Evolutionary conservation across 2,888 invertebrate species (phyloP), one percentile per base, ranked within the genome.

Genomic region (Aradus depressus): DNA sequence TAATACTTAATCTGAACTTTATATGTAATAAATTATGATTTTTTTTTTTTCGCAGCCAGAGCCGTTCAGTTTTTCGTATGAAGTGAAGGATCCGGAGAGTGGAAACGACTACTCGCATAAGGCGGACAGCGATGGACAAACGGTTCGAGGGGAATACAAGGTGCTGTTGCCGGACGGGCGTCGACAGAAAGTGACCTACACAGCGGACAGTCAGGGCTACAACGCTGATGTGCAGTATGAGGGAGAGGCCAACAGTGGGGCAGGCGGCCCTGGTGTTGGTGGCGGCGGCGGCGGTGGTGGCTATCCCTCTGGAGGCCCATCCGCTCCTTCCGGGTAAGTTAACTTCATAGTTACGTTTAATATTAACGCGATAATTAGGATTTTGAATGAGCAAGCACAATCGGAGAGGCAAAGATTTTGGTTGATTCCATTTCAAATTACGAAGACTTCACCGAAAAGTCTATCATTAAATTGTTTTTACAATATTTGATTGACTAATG

Each of bases 141-240:
- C 55, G 5, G 63, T 63, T 2, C 75, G 79, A 44, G 90, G 89
- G 19, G 87, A 88, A 65, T 90, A 90, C 72, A 73, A 84, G 52
- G 84, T 88, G 0, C 81, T 82, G 41, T 69, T 90, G 58, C 89
- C 89, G 6, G 89, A 90, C 65, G 89, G 89, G 8, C 76, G 89
- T 54, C 79, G 81, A 19, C 89, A 90, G 70, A 76, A 88, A 56
- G 89, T 89, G 4, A 81, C 81, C 61, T 90, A 90, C 66, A 84
- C 83, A 0, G 85, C 84, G 0, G 89, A 89, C 64, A 84, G 85
- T 66, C 84, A 83, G 60, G 90, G 90, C 26, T 91, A 85, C 70
- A 85, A 88, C 63, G 90, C 90, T 60, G 86, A 88, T 71, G 87
- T 89, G 2, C 72, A 76, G 55, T 81, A 84, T 65, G 81, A 83